These are phyloP conservation scores for Poecilia wingei DNA, from an alignment of 2,797 vertebrate species.

Conservation along the genomic window DNA sequence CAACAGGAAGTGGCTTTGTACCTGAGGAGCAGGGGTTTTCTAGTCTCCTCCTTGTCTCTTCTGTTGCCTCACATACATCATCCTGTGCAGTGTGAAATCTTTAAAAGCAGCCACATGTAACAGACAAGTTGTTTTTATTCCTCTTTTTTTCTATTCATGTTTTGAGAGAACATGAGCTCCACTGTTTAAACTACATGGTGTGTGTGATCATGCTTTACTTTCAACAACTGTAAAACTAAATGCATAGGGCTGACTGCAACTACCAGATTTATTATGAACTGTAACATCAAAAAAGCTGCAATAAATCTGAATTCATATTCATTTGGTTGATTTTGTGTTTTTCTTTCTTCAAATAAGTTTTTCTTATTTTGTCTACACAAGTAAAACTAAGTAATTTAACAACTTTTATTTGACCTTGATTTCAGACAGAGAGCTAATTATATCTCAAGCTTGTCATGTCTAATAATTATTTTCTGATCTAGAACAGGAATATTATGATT, in stretches of 20 bases:
- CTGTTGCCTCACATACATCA: constrained; percentile 28
- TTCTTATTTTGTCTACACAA: neutral
- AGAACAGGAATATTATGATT: neutral
- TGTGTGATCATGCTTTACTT: constrained; percentile 44
- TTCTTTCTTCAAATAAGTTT: neutral
- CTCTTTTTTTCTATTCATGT: constrained; percentile 42
- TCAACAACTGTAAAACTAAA: constrained; percentile 31
- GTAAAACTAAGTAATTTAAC: neutral
- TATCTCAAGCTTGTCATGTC: neutral
- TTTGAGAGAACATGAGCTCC: constrained; percentile 44
- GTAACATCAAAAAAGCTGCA: constrained; percentile 62
- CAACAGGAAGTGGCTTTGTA: constrained; percentile 12
- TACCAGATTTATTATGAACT: constrained; percentile 66
- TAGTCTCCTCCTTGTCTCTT: neutral
- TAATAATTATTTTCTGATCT: neutral
- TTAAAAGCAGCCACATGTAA: constrained; percentile 45
- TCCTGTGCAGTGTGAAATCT: constrained; percentile 37
- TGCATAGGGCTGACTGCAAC: constrained; percentile 60
- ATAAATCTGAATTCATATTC: constrained; percentile 76
- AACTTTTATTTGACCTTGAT: neutral
- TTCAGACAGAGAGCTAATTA: neutral
- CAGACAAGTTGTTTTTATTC: constrained; percentile 21
- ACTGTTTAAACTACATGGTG: constrained; percentile 41
- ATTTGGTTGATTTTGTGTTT: neutral
- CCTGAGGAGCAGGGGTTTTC: constrained; percentile 6